These are phyloP conservation scores for Echiichthys vipera DNA, from an alignment of 2,797 vertebrate species.

Conservation along the genomic window DNA sequence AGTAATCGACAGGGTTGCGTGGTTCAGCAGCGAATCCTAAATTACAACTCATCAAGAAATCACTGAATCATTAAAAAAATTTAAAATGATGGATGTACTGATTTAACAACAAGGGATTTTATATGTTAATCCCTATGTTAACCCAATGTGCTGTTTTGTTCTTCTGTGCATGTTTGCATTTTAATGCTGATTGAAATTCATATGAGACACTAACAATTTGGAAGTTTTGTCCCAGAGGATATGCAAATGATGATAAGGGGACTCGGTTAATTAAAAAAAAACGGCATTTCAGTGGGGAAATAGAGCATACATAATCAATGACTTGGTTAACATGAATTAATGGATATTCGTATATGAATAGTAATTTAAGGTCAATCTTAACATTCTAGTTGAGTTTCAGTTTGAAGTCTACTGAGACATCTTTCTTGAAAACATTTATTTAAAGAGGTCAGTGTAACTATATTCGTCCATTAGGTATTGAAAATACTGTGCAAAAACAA, in stretches of 20 bases:
- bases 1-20: neutral
- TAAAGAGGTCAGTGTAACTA: no score
- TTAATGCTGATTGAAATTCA: slow-evolving; percentile 43
- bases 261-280: slow-evolving; percentile 1
- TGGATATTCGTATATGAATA: neutral
- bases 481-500: neutral
- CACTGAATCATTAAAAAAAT: neutral
- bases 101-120: neutral
- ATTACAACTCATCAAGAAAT: neutral
- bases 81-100: slow-evolving; percentile 13
- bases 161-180: slow-evolving; percentile 1
- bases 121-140: neutral
- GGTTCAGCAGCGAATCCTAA: slow-evolving; percentile 8
- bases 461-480: no score
- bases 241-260: slow-evolving; percentile 14
- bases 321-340: neutral
- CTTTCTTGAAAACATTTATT: neutral
- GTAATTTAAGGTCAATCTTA: neutral
- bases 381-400: neutral
- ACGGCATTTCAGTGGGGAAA: neutral
- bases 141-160: slow-evolving; percentile 2
- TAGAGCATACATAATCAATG: slow-evolving; percentile 3
- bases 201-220: neutral
- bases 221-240: neutral
- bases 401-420: neutral